Conservation (phyloP, 2,797 vertebrate genomes). For the Cossypha niveicapilla region DNA sequence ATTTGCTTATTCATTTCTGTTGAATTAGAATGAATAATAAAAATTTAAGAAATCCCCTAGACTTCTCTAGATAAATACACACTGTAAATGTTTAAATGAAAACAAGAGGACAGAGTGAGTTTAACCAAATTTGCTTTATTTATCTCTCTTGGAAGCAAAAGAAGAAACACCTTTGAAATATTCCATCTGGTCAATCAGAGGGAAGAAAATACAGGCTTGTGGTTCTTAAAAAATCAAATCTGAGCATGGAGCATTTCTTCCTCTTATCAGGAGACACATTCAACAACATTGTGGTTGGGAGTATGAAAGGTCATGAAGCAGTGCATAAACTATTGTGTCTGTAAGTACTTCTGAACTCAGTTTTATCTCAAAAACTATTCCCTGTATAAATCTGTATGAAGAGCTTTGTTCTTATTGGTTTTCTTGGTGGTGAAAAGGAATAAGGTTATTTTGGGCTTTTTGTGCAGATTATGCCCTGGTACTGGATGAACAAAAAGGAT, state of each 20-base stretch:
- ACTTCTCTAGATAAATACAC: background rate
- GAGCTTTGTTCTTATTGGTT: background rate
- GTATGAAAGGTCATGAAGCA: background rate
- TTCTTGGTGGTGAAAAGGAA: background rate
- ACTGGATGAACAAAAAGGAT: background rate
- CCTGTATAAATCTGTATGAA: background rate
- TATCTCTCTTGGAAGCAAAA: background rate
- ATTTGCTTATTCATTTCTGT: background rate
- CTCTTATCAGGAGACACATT: background rate
- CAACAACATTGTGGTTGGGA: background rate
- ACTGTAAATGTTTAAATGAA: background rate
- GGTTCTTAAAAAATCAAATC: background rate
- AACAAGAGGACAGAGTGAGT: background rate
- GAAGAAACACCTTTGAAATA: background rate
- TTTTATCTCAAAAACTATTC: background rate
- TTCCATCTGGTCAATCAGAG: background rate
- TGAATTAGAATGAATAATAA: background rate
- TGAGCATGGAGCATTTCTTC: background rate
- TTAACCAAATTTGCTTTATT: background rate
- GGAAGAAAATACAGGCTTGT: background rate
- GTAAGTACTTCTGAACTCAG: background rate
- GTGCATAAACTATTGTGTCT: background rate
- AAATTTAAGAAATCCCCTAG: background rate
- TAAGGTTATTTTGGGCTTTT: background rate
- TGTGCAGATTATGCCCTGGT: background rate